Percentiles rank a stretch among this genome's conserved stretches.
Conservation (phyloP, 2,797 vertebrate genomes). For the Uromys caudimaculatus region DNA sequence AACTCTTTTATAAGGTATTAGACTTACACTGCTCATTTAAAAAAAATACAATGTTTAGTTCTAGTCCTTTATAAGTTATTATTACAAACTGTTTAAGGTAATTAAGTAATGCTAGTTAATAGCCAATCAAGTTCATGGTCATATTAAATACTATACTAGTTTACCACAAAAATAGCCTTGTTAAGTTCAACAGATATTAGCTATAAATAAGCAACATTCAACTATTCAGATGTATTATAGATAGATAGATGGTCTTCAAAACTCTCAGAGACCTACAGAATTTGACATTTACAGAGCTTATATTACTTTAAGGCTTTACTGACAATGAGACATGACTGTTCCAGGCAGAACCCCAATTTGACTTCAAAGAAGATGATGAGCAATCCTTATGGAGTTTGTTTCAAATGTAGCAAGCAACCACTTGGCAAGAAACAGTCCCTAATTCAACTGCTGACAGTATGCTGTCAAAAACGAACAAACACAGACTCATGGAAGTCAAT, state of each 20-base stretch:
- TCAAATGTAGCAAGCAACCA: no score
- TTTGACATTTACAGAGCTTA: neutral
- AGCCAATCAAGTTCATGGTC: neutral
- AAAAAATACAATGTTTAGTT: neutral
- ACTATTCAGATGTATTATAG: neutral
- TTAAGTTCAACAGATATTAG: neutral
- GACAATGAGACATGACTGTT: neutral
- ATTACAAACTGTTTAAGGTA: neutral
- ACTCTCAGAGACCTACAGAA: neutral
- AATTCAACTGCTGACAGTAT: neutral
- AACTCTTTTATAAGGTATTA: neutral
- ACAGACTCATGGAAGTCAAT: neutral
- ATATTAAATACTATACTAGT: neutral
- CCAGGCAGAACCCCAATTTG: neutral
- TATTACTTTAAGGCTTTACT: neutral
- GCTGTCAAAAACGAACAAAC: neutral
- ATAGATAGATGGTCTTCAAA: neutral
- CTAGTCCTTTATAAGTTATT: neutral
- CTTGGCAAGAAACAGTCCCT: neutral
- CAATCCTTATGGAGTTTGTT: no score
- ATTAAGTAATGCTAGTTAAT: neutral
- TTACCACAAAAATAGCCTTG: neutral
- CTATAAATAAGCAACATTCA: neutral
- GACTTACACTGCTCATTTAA: neutral
- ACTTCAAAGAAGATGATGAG: neutral